Base-by-base conservation (phyloP, 2,113 vertebrate species). In the Ancistrus triradiatus region DNA sequence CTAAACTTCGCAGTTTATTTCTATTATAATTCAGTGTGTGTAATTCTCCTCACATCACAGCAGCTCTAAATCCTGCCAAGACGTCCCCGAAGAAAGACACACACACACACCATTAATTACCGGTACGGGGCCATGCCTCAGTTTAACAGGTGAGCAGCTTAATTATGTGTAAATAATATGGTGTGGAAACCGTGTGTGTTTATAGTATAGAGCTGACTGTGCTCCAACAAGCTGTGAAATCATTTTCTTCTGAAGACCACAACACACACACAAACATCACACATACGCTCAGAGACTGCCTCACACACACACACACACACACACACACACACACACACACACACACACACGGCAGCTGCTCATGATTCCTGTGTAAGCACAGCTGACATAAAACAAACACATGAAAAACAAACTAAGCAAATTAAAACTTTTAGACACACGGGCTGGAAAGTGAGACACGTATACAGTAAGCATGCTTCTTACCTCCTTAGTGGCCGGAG, bases 401-500 rank as follows among this genome's bases (percentile, higher is more conserved):
- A 6, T 46, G 17, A 9, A 46, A 46, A 19, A 11, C 9, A 38
- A 46, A 46, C 18, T 4, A 3, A 6, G 3, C 8, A 47, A 2
- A 28, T 9, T 2, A 37, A 37, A 13, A 37, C n/a, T n/a, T n/a
- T n/a, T n/a, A n/a, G n/a, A n/a, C n/a, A n/a, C n/a, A 27, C 47
- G 19, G 2, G 7, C 3, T 6, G 10, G 2, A 27, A 50, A 28
- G 0, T 37, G 17, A 40, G 22, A 1, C 14, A 18, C 3, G 19
- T 33, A 35, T 5, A 37, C 2, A 6, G n/a, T 48, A 40, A 42
- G 6, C 15, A 10, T 2, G 11, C 27, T 56, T 47, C 51, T 48
- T 65, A 65, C 63, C 63, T 65, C 9, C 37, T 25, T 7, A 56
- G 40, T 48, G 28, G 31, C 28, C 6, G 51, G 42, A 38, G 40